Evolutionary conservation across 2,797 vertebrate genomes (phyloP), one percentile per base, ranked within the genome.

Genomic region (Tinamus major): DNA sequence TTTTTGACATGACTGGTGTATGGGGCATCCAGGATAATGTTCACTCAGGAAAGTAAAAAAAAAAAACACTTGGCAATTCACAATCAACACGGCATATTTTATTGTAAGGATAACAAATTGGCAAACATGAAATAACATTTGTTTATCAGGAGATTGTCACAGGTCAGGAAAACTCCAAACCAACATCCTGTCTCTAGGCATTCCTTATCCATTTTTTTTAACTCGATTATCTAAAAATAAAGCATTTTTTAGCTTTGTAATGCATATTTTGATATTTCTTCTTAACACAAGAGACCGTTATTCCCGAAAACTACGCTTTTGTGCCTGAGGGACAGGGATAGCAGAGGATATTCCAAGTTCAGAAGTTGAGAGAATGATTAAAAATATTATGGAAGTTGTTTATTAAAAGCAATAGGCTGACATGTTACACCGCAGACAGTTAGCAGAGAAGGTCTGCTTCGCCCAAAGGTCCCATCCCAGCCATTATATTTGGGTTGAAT

Each of bases 91-190:
- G 20, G 37, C 10, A 35, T 35, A 75, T 69, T 37, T 74, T 44
- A 31, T 7, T 44, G 67, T 76, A 85, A 75, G 58, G 33, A 42
- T 1, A 0, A 10, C 63, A 61, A 49, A 20, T 68, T 68, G 0
- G 0, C 42, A 92, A 91, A 53, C 21, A 39, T 1, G 5, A 85
- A 69, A 29, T 51, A n/a, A 63, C 17, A 21, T 70, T 75, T 75
- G 5, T 70, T 70, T 48, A 16, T 19, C 0, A 1, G 62, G 71
- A 53, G 35, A 33, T 3, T 9, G 9, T 24, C 10, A 13, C 3
- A 76, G 72, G n/a, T 48, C 33, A 86, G 55, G 39, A 88, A 88
- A 83, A 58, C 51, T 70, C 46, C 46, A n/a, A 85, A 63, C 46
- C 35, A 37, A 72, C 72, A 31, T 44, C 79, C 67, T 81, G 11